These are phyloP conservation scores for Mechanitis messenoides DNA, from an alignment of 2,888 invertebrate species.

Conservation along the genomic window DNA sequence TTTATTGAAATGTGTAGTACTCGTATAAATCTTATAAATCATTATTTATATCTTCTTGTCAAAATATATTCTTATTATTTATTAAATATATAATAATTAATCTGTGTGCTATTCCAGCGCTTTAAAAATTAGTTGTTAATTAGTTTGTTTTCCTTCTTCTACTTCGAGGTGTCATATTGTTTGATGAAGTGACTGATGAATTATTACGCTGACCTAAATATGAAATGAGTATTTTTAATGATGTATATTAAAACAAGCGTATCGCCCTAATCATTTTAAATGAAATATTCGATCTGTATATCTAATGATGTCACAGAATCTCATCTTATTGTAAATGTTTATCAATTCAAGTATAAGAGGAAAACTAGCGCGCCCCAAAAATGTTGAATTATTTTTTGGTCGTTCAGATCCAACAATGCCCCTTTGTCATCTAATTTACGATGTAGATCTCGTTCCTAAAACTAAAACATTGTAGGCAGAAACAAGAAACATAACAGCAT, in stretches of 20 bases:
- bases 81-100: too few relatives aligned
- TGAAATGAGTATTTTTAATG: neutral
- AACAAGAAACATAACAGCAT: conserved; percentile 13
- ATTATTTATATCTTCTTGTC: too few relatives aligned
- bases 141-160: conserved; percentile 17
- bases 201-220: conserved; percentile 19
- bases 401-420: neutral
- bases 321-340: neutral
- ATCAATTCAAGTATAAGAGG: neutral
- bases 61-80: too few relatives aligned
- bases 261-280: neutral
- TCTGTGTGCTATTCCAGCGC: neutral
- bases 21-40: too few relatives aligned
- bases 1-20: too few relatives aligned
- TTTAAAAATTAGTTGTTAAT: conserved; percentile 12
- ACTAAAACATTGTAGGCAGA: conserved; percentile 13
- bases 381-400: neutral
- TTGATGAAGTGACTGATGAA: conserved; percentile 34
- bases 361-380: conserved; percentile 3
- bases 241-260: too few relatives aligned
- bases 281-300: too few relatives aligned
- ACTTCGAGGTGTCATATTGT: conserved; percentile 36
- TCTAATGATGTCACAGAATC: too few relatives aligned
- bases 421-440: conserved; percentile 11
- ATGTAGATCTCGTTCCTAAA: conserved; percentile 3